Percentiles rank a stretch among this genome's conserved stretches.
These are phyloP conservation scores for Argyresthia albistria DNA, from an alignment of 2,888 invertebrate genomes.

Conservation along the genomic window DNA sequence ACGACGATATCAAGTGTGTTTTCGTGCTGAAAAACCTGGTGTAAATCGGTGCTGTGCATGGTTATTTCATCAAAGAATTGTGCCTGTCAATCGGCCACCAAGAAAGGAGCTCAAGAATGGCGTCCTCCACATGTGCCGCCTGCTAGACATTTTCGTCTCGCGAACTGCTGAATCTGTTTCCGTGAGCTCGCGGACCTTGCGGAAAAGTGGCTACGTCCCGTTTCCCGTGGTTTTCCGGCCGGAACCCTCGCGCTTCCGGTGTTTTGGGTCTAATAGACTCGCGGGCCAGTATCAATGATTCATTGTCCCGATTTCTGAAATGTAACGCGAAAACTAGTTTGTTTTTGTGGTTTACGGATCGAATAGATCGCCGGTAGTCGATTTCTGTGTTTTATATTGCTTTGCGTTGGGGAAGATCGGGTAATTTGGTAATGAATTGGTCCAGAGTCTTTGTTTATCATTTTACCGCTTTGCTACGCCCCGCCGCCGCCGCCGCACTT, in stretches of 20 bases:
- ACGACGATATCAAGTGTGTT: conserved; percentile 33
- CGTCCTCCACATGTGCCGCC: conserved; percentile 80
- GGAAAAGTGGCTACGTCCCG: conserved; percentile 32
- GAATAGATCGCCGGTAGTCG: conserved; percentile 8
- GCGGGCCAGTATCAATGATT: conserved; percentile 44
- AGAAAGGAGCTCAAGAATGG: conserved; percentile 80
- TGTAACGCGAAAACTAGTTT: conserved; percentile 29
- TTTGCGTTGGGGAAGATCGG: conserved; percentile 12
- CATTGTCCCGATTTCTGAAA: conserved; percentile 56
- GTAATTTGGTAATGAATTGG: conserved; percentile 25
- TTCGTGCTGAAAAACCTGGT: conserved; percentile 40
- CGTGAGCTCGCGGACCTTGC: conserved; percentile 43
- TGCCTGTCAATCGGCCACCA: conserved; percentile 74
- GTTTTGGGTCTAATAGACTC: conserved; percentile 27
- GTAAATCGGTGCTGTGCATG: conserved; percentile 47
- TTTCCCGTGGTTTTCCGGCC: conserved; percentile 26
- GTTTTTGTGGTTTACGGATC: conserved; percentile 11
- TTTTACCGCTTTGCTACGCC: conserved; percentile 30
- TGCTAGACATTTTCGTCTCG: conserved; percentile 54
- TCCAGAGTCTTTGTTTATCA: conserved; percentile 59
- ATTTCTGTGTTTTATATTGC: conserved; percentile 14
- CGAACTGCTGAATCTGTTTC: conserved; percentile 47
- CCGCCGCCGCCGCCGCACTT: background rate
- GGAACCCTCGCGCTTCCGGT: conserved; percentile 25
- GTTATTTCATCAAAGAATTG: conserved; percentile 54